Percentiles rank a stretch among this genome's conserved stretches.
Conservation (phyloP, 2,113 vertebrate species). For the Thalassarche chlororhynchos region DNA sequence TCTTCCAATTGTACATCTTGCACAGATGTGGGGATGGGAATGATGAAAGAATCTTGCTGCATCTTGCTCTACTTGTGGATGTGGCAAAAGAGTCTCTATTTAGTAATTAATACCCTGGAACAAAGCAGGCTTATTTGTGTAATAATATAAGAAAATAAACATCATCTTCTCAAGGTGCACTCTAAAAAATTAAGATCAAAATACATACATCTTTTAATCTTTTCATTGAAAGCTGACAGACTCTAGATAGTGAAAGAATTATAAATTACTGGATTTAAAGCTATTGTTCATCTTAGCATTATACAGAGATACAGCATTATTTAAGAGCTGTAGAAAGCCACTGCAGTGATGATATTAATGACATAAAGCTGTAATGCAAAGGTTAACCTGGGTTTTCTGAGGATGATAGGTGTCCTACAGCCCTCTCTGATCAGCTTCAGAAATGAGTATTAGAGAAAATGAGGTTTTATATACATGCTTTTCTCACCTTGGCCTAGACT, state of each 20-base stretch:
- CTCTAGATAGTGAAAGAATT: background rate
- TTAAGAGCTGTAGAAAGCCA: background rate
- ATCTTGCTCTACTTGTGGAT: background rate
- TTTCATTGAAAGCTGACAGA: background rate
- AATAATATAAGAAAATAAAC: background rate
- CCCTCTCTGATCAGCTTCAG: background rate
- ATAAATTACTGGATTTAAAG: background rate
- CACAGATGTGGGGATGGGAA: background rate
- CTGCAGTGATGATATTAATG: background rate
- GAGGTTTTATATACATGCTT: background rate
- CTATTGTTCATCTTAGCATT: background rate
- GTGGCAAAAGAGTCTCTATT: background rate
- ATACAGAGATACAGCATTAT: background rate
- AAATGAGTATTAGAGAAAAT: background rate
- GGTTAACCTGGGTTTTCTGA: background rate
- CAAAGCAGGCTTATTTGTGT: background rate
- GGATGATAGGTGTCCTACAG: background rate
- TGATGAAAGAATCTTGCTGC: background rate
- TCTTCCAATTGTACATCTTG: background rate
- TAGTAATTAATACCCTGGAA: background rate
- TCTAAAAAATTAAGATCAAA: background rate
- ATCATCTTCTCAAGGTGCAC: background rate
- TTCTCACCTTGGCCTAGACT: background rate
- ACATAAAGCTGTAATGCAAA: background rate
- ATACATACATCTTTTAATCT: background rate